Conservation (phyloP, 2,797 vertebrate species). For the Taenioides sp. region DNA sequence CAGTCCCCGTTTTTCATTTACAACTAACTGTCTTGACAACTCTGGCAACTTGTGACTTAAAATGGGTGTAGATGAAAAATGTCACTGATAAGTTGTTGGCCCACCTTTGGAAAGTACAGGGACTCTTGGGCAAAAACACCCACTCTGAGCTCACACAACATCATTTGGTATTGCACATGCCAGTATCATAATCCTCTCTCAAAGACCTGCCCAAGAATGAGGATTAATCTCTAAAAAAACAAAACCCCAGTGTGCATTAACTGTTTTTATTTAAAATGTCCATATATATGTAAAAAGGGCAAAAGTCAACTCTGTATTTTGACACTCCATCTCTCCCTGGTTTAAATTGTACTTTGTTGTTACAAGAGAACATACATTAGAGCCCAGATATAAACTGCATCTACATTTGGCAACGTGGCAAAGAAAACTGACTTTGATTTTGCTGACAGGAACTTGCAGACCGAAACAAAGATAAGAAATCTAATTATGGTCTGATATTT, state of each 20-base stretch:
- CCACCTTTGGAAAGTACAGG: constrained; percentile 14
- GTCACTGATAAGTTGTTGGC: neutral
- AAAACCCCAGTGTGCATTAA: neutral
- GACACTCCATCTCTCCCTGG: neutral
- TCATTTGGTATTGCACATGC: constrained; percentile 23
- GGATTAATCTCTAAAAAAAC: constrained; percentile 11
- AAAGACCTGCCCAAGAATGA: constrained; percentile 15
- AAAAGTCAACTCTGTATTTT: neutral
- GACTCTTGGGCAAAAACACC: constrained; percentile 10
- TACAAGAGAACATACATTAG: neutral
- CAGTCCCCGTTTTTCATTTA: constrained; percentile 8
- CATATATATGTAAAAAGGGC: neutral
- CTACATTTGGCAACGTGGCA: neutral
- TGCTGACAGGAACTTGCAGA: no score
- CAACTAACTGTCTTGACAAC: neutral
- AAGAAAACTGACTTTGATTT: constrained; percentile 2
- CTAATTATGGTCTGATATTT: neutral
- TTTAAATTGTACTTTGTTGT: neutral
- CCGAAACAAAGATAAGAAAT: neutral
- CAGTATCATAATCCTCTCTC: constrained; percentile 14
- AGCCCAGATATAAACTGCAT: neutral
- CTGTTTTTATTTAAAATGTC: neutral
- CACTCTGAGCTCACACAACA: constrained; percentile 17
- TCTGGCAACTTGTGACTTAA: neutral
- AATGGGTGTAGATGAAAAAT: constrained; percentile 5